A percentile compares a stretch with the other conserved stretches of the same genome.
phyloP scores from a whole-genome alignment of 2,113 vertebrate species.

The Eurypyga helias region DNA sequence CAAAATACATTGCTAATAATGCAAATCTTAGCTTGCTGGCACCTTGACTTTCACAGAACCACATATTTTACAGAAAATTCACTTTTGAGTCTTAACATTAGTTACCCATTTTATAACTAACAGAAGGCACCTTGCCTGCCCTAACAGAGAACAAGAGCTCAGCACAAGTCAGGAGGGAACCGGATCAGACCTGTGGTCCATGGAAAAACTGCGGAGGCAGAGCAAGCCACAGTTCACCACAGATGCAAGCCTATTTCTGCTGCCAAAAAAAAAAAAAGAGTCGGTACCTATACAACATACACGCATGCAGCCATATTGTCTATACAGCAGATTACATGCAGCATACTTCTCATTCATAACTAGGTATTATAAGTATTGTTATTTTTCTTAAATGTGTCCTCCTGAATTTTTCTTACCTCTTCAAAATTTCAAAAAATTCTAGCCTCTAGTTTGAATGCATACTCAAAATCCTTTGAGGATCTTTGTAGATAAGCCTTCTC shows the following conservation, averaged over 20 bases:
- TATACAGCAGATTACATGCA: not conserved
- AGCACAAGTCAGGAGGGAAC: not conserved
- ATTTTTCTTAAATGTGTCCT: not conserved
- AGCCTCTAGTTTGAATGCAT: not conserved
- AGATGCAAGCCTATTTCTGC: not conserved
- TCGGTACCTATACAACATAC: not conserved
- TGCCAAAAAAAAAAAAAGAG: not conserved
- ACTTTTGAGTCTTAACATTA: not conserved
- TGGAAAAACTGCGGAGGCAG: not conserved
- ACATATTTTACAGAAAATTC: not conserved
- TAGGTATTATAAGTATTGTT: not conserved
- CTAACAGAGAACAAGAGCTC: not conserved
- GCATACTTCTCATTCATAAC: not conserved
- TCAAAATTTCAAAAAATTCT: not conserved
- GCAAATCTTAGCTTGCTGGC: not conserved
- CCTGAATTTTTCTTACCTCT: not conserved
- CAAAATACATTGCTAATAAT: not conserved
- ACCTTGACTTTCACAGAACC: accelerated
- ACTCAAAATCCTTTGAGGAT: not conserved
- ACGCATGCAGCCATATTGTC: not conserved
- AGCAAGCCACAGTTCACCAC: not conserved
- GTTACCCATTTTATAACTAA: not conserved
- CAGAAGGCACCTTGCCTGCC: not conserved
- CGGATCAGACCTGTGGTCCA: not conserved
- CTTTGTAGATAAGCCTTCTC: not conserved